These are phyloP conservation scores for Chrysochloris asiatica DNA, from an alignment of 2,113 vertebrate species.

Conservation along the genomic window DNA sequence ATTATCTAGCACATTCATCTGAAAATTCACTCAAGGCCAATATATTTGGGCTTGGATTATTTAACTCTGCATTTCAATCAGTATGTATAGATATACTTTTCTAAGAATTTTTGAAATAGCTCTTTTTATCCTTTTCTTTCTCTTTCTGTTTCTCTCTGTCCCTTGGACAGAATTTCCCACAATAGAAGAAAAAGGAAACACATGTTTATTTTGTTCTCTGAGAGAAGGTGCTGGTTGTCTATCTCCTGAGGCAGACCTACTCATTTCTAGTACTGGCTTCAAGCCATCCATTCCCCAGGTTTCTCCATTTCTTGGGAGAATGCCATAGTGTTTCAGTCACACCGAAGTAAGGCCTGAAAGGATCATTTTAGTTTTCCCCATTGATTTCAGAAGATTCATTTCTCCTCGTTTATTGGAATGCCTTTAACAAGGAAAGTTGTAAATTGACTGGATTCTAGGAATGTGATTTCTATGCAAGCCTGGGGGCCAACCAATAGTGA, in stretches of 20 bases:
- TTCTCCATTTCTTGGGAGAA: background rate
- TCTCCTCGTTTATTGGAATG: background rate
- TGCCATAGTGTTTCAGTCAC: background rate
- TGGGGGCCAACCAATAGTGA: slow-evolving; percentile 39
- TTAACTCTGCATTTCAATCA: slow-evolving; percentile 21
- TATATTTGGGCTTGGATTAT: background rate
- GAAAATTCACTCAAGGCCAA: background rate
- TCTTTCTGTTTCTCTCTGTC: slow-evolving; percentile 11
- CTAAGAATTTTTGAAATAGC: slow-evolving; percentile 60
- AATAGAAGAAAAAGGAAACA: slow-evolving; percentile 52
- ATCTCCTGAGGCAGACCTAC: slow-evolving; percentile 50
- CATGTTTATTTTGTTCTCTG: slow-evolving; percentile 58
- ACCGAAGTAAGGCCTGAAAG: background rate
- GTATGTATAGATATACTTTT: background rate
- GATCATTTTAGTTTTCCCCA: slow-evolving; percentile 39
- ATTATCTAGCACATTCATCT: background rate
- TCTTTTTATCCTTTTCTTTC: slow-evolving; percentile 7
- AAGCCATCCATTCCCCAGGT: slow-evolving; percentile 21
- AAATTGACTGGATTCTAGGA: slow-evolving; percentile 15
- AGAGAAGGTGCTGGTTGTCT: slow-evolving; percentile 4
- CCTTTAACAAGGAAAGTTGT: slow-evolving; percentile 25
- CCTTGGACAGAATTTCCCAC: slow-evolving; percentile 27
- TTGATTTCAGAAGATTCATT: slow-evolving; percentile 1
- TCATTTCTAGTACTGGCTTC: slow-evolving; percentile 32
- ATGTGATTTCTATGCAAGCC: background rate